A percentile compares a stretch with the other conserved stretches of the same genome.
phyloP scores from a whole-genome alignment of 37 sponge, comb jelly and placozoan genomes.

The Haliclona indistincta region DNA sequence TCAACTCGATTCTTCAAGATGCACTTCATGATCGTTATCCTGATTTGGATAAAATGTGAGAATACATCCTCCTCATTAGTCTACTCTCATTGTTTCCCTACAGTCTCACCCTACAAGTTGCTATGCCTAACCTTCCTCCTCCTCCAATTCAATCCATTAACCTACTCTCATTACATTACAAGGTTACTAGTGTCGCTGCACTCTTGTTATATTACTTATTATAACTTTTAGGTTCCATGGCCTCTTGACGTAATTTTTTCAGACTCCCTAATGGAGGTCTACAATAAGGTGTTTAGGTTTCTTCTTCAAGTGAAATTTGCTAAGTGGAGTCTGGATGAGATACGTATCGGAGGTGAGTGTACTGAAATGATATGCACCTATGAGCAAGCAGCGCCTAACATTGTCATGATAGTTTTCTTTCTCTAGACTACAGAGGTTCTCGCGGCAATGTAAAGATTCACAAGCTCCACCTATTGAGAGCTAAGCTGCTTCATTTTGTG shows the following conservation, averaged over 20 bases:
- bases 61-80: too few relatives aligned
- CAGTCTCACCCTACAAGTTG: slow-evolving; percentile 1
- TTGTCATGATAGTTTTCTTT: too few relatives aligned
- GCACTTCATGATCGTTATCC: slow-evolving; percentile 10
- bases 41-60: slow-evolving; percentile 27
- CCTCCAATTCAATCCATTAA: neutral
- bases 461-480: slow-evolving; percentile 38
- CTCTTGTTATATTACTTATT: neutral
- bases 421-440: neutral
- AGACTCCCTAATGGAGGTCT: slow-evolving; percentile 23
- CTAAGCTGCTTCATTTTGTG: slow-evolving; percentile 57
- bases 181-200: neutral
- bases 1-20: slow-evolving; percentile 52
- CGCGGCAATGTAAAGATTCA: slow-evolving; percentile 14
- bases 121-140: neutral
- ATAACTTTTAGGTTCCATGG: slow-evolving; percentile 45
- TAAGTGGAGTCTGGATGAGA: slow-evolving; percentile 59
- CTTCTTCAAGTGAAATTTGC: slow-evolving; percentile 67
- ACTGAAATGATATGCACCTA: neutral
- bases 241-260: slow-evolving; percentile 46
- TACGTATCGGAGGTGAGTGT: slow-evolving; percentile 19
- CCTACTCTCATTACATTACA: neutral
- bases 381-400: neutral
- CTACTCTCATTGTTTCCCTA: too few relatives aligned
- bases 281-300: slow-evolving; percentile 50